These are phyloP conservation scores for Strigamia transsilvanica DNA, from an alignment of 2,888 invertebrate species.

Conservation along the genomic window DNA sequence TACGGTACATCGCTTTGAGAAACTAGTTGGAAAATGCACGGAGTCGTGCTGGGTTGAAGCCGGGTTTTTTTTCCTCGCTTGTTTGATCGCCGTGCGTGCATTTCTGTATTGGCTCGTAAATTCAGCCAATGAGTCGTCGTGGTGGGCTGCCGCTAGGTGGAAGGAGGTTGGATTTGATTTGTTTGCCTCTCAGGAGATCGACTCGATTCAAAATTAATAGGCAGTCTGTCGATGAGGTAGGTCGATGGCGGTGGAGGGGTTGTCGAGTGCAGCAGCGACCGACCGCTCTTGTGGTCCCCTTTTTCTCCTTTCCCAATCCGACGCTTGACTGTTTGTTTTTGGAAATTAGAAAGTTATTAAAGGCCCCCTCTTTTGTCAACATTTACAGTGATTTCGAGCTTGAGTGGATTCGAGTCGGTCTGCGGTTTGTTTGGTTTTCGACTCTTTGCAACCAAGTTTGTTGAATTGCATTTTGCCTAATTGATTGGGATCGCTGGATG, in stretches of 20 bases:
- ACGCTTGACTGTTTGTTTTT: slow-evolving; percentile 52
- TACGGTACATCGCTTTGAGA: not conserved
- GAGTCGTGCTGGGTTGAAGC: not conserved
- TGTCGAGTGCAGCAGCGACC: not conserved
- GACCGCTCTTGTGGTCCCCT: not conserved
- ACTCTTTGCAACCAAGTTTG: not conserved
- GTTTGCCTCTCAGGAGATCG: slow-evolving; percentile 40
- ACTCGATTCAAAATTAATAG: slow-evolving; percentile 51
- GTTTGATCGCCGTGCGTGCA: not conserved
- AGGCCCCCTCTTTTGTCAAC: slow-evolving; percentile 48
- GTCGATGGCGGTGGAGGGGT: slow-evolving; percentile 30
- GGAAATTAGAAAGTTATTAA: slow-evolving; percentile 55
- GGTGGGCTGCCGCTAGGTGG: slow-evolving; percentile 6
- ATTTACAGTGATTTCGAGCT: not conserved
- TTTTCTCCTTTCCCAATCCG: slow-evolving; percentile 16
- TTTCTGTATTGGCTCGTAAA: slow-evolving; percentile 37
- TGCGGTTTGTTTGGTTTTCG: not conserved
- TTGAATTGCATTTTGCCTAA: slow-evolving; percentile 30
- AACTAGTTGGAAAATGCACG: not conserved
- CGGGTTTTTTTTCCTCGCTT: not conserved
- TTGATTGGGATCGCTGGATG: not conserved
- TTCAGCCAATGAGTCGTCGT: slow-evolving; percentile 36
- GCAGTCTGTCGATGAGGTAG: slow-evolving; percentile 12
- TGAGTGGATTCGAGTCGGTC: slow-evolving; percentile 51
- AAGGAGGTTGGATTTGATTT: slow-evolving; percentile 15